phyloP scores from a whole-genome alignment of 1,140 invertebrate genomes.

The Lepidurus packardi region DNA sequence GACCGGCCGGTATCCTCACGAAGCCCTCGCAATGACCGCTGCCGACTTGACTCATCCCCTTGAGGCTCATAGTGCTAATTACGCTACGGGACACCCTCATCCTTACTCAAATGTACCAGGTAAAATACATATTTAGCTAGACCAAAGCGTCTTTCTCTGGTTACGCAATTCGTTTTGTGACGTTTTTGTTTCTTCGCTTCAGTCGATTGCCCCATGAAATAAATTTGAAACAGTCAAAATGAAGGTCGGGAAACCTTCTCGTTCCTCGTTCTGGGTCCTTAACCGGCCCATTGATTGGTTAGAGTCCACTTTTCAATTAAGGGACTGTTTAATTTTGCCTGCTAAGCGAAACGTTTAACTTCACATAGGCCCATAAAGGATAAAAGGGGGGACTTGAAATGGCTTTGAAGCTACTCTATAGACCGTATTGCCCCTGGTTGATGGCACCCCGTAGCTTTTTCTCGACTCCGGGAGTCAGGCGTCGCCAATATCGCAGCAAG shows the following conservation, averaged over 20 bases:
- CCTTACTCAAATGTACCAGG: constrained; percentile 29
- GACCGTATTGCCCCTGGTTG: not conserved
- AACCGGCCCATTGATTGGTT: not conserved
- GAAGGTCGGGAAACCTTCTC: no score
- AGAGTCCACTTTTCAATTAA: not conserved
- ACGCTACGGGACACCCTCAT: constrained; percentile 25
- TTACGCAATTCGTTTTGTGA: not conserved
- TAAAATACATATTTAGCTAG: constrained; percentile 8
- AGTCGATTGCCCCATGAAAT: no score
- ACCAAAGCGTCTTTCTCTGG: not conserved
- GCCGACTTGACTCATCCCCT: constrained; percentile 44
- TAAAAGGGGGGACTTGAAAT: not conserved
- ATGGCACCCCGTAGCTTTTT: not conserved
- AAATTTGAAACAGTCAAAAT: no score
- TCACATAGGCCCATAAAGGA: not conserved
- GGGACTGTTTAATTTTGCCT: not conserved
- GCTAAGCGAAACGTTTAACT: not conserved
- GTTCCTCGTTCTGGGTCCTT: no score
- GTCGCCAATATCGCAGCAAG: constrained; percentile 9
- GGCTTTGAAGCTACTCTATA: constrained; percentile 8
- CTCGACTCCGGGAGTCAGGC: not conserved
- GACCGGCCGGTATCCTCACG: constrained; percentile 42
- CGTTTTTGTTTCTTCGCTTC: not conserved
- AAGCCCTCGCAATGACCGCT: constrained; percentile 44
- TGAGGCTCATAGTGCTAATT: constrained; percentile 40